A percentile compares a stretch with the other conserved stretches of the same genome.
phyloP scores from a whole-genome alignment of 2,888 invertebrate genomes.

The Xanthorhoe spadicearia region DNA sequence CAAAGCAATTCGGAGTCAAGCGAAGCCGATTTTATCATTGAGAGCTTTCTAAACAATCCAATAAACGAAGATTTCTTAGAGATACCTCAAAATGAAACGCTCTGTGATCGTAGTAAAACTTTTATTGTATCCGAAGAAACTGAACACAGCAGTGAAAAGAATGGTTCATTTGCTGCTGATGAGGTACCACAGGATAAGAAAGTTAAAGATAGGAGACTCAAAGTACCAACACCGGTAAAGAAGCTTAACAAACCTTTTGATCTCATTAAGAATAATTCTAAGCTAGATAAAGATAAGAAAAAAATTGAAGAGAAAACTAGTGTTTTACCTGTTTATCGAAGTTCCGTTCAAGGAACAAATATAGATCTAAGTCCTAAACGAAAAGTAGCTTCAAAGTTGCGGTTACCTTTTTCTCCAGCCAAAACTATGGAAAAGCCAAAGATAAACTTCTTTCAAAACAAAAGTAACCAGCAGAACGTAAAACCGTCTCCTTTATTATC shows the following conservation, averaged over 20 bases:
- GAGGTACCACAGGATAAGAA: conserved; percentile 62
- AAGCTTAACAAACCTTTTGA: conserved; percentile 72
- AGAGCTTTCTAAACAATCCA: conserved; percentile 67
- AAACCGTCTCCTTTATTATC: conserved; percentile 72
- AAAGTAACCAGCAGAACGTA: conserved; percentile 58
- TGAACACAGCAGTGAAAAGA: conserved; percentile 54
- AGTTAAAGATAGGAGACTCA: conserved; percentile 66
- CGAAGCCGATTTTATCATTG: conserved; percentile 74
- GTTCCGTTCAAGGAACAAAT: conserved; percentile 60
- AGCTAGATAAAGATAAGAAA: conserved; percentile 54
- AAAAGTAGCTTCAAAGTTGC: conserved; percentile 69
- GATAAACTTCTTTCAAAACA: conserved; percentile 75
- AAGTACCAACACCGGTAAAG: conserved; percentile 67
- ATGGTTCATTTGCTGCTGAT: conserved; percentile 48
- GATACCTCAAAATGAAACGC: conserved; percentile 59
- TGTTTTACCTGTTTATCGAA: conserved; percentile 73
- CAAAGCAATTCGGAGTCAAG: conserved; percentile 79
- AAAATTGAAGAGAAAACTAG: conserved; percentile 66
- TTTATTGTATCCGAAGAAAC: conserved; percentile 65
- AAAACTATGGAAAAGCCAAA: conserved; percentile 78
- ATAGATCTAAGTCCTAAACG: conserved; percentile 68
- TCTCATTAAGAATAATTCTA: conserved; percentile 60
- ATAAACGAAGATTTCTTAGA: conserved; percentile 57
- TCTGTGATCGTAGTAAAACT: conserved; percentile 69
- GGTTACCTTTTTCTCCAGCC: conserved; percentile 73